Conservation (phyloP, 92 coral and sea anemone genomes). For the Porites rus region DNA sequence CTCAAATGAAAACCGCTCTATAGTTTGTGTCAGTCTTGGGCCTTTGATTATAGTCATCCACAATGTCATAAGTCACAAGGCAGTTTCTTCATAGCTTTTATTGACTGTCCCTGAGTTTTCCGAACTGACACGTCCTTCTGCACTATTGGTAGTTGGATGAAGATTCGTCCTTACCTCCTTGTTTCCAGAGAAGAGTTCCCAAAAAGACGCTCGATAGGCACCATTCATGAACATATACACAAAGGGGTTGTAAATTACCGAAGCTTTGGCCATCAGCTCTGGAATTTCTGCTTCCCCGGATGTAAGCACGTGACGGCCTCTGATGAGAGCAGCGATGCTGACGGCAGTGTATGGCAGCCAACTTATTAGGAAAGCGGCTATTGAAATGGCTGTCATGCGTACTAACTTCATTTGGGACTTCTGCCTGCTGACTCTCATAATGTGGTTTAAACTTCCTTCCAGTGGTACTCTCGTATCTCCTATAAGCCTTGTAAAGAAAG, state of each 20-base stretch:
- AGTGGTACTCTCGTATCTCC: slow-evolving; percentile 3
- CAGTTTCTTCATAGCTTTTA: slow-evolving; percentile 6
- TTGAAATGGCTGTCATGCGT: slow-evolving; percentile 58
- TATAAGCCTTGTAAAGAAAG: slow-evolving; percentile 13
- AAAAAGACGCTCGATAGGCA: slow-evolving; percentile 26
- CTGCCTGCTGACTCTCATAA: slow-evolving; percentile 24
- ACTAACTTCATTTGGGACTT: slow-evolving; percentile 62
- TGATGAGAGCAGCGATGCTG: slow-evolving; percentile 56
- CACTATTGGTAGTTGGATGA: not conserved
- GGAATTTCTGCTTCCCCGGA: slow-evolving; percentile 73
- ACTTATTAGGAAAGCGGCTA: slow-evolving; percentile 57
- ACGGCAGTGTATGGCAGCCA: slow-evolving; percentile 76
- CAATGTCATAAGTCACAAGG: not conserved
- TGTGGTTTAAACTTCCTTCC: not conserved
- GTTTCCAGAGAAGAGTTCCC: slow-evolving; percentile 13
- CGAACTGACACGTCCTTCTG: slow-evolving; percentile 9
- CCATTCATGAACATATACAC: slow-evolving; percentile 55
- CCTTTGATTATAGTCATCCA: no score
- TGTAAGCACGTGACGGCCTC: slow-evolving; percentile 42
- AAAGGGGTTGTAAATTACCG: slow-evolving; percentile 72
- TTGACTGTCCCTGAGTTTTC: not conserved
- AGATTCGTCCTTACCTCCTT: not conserved
- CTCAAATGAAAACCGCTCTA: no score
- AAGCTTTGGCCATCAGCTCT: slow-evolving; percentile 79
- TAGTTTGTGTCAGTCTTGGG: no score